These are phyloP conservation scores for Drosophila persimilis DNA, from an alignment of 1,140 invertebrate species.

Conservation along the genomic window DNA sequence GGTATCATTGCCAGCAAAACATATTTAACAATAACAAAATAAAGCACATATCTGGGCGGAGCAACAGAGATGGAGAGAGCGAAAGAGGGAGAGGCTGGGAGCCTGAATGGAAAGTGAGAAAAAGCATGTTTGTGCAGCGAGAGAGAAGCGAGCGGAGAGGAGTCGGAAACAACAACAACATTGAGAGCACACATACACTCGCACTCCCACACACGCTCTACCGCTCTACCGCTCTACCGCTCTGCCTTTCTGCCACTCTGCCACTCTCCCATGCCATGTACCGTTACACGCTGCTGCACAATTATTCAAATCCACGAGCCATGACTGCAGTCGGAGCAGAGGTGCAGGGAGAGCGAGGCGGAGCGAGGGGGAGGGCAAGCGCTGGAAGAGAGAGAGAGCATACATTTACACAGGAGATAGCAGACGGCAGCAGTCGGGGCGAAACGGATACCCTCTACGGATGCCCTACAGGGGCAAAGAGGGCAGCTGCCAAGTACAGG, in stretches of 20 bases:
- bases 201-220: slow-evolving; percentile 3
- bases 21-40: slow-evolving; percentile 69
- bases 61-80: slow-evolving; percentile 21
- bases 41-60: slow-evolving; percentile 52
- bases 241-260: not conserved
- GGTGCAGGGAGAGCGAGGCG: not conserved
- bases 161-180: slow-evolving; percentile 31
- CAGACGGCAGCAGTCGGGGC: too few relatives aligned
- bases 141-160: slow-evolving; percentile 22
- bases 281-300: slow-evolving; percentile 76
- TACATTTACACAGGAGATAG: too few relatives aligned
- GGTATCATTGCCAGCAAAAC: slow-evolving; percentile 6
- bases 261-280: slow-evolving; percentile 24
- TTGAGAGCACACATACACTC: slow-evolving; percentile 20
- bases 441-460: too few relatives aligned
- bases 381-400: not conserved
- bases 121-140: slow-evolving; percentile 31
- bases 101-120: slow-evolving; percentile 31
- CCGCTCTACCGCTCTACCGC: too few relatives aligned
- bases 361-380: not conserved
- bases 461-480: too few relatives aligned
- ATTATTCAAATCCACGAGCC: slow-evolving; percentile 78
- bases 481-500: too few relatives aligned
- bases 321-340: slow-evolving; percentile 56
- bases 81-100: too few relatives aligned